A percentile compares a stretch with the other conserved stretches of the same genome.
Conservation (phyloP, 2,113 vertebrate genomes). For the Pterocles orientalis region DNA sequence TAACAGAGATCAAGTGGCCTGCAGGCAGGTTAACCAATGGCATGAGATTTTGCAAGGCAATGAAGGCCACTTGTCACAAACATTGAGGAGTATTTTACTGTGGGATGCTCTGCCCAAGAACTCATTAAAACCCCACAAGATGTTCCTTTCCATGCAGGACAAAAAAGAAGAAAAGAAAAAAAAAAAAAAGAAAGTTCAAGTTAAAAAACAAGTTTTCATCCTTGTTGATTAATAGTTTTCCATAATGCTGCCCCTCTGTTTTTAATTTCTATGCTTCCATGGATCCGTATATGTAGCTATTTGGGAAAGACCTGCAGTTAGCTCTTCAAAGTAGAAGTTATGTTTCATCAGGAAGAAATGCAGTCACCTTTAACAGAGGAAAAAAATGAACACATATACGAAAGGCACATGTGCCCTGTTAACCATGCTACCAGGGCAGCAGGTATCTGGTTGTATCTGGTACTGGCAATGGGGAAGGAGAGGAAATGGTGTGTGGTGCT, state of each 20-base stretch:
- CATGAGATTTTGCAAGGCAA: background rate
- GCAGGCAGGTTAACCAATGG: background rate
- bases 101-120: background rate
- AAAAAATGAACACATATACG: background rate
- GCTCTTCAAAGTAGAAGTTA: background rate
- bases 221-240: background rate
- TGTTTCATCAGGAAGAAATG: background rate
- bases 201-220: background rate
- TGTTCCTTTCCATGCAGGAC: background rate
- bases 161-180: background rate
- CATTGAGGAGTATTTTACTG: background rate
- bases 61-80: background rate
- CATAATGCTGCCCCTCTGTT: background rate
- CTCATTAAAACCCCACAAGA: background rate
- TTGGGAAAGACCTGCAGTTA: background rate
- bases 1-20: background rate
- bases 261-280: background rate
- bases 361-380: background rate
- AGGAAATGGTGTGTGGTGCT: background rate
- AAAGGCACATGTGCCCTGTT: background rate
- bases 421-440: background rate
- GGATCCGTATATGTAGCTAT: background rate
- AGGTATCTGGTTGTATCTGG: background rate
- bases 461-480: background rate
- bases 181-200: background rate